phyloP scores from a whole-genome alignment of 2,888 invertebrate species.

The Platynereis dumerilii region DNA sequence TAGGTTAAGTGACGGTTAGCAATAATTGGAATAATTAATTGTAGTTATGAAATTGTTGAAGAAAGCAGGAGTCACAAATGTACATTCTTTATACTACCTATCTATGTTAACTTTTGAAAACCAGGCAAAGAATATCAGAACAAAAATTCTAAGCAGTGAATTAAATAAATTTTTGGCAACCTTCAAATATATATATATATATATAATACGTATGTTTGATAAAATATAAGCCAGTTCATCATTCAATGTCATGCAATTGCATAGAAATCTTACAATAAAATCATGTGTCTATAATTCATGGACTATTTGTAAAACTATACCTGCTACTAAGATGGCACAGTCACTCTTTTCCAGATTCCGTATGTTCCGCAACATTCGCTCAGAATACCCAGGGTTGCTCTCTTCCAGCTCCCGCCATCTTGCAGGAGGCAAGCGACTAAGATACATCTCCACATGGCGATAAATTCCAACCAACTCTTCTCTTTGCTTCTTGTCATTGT shows the following conservation, averaged over 20 bases:
- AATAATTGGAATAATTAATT: no score
- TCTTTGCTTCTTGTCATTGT: constrained; percentile 38
- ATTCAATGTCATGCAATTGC: background rate
- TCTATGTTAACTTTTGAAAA: no score
- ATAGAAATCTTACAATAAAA: background rate
- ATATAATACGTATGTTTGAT: background rate
- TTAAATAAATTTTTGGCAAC: no score
- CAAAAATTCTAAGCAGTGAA: no score
- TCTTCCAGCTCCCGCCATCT: constrained; percentile 22
- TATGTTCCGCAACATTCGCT: constrained; percentile 20
- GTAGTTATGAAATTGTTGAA: no score
- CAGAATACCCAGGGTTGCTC: constrained; percentile 7
- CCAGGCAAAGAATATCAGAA: no score
- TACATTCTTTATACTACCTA: no score
- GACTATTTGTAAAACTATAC: constrained; percentile 5
- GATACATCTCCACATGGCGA: constrained; percentile 27
- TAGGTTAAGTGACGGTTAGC: no score
- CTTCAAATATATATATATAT: background rate
- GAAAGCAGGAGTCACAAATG: no score
- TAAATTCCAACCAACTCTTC: constrained; percentile 38
- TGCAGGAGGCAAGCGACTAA: constrained; percentile 11
- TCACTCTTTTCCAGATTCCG: constrained; percentile 21
- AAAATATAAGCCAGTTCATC: background rate
- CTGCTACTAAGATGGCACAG: constrained; percentile 29
- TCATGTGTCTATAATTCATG: background rate